Base-by-base conservation (phyloP, 1,140 invertebrate genomes). In the Dreissena polymorpha region DNA sequence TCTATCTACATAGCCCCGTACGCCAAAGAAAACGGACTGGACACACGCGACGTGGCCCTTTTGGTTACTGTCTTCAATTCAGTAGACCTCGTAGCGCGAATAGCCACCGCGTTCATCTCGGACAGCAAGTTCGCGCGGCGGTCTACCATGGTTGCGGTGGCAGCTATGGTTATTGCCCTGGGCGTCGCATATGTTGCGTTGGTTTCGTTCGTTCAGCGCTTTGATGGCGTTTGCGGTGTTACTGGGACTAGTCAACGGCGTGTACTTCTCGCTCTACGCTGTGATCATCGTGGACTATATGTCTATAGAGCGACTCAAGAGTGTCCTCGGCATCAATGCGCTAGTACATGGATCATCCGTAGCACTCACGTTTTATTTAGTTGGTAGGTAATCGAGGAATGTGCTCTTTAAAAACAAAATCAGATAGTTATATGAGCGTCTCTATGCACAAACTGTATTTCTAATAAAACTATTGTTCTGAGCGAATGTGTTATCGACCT, bases 211-310 rank as follows among this genome's bases (percentile, higher is more conserved):
- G 49, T 79, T 21, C 53, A 13, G 5, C 8, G 14, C 71, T 0
- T 55, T 79, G 8, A 3, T 71, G 13, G 64, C 50, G 7, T 70
- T 57, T 49, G 49, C 50, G 10, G 67, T 71, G 18, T 14, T 60
- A 21, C 10, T 79, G 18, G 77, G 77, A 0, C 29, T 71, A 14
- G 18, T 79, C 3, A 39, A 12, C 7, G 77, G 77, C 2, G 65
- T n/a, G n/a, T n/a, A n/a, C n/a, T n/a, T n/a, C n/a, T n/a, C n/a
- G n/a, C n/a, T n/a, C n/a, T n/a, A n/a, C 18, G 39, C 51, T 14
- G 77, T 79, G 6, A 51, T 79, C 2, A 13, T 79, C 1, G 49
- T 71, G 12, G 77, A 79, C 68, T 79, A 70, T 53, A 53, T 79
- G 67, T 12, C 65, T 0, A 23, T 79, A 29, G 51, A 50, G 13